Evolutionary conservation across 2,888 invertebrate species (phyloP).

Genomic region (Gandaritis pyraliata): DNA sequence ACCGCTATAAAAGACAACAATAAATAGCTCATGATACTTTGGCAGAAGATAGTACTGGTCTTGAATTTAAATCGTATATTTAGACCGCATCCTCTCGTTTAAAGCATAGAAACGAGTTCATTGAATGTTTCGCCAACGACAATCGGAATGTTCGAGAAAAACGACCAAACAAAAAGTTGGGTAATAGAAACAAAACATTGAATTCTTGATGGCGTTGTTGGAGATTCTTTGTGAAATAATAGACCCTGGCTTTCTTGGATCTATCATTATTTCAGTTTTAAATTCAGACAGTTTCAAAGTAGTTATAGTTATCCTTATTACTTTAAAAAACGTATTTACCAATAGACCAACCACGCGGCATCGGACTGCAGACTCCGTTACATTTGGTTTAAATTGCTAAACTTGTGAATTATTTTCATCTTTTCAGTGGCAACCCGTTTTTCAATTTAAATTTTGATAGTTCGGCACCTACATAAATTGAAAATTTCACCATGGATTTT

Average conservation of each 20-base stretch:
- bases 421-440: conserved; percentile 60
- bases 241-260: conserved; percentile 28
- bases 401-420: conserved; percentile 78
- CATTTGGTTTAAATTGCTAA: conserved; percentile 78
- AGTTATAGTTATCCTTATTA: too few relatives aligned
- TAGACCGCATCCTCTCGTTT: conserved; percentile 73
- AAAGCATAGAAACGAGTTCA: conserved; percentile 79
- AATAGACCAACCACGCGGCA: conserved; percentile 44
- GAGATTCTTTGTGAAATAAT: conserved; percentile 43
- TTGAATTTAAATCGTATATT: conserved; percentile 81
- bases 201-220: conserved; percentile 53
- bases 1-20: conserved; percentile 64
- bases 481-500: conserved; percentile 80
- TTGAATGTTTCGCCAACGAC: conserved; percentile 74
- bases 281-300: too few relatives aligned
- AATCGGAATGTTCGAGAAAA: conserved; percentile 72
- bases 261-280: too few relatives aligned
- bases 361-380: conserved; percentile 68
- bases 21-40: conserved; percentile 70
- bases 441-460: too few relatives aligned
- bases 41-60: conserved; percentile 67
- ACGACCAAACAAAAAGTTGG: conserved; percentile 67
- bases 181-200: conserved; percentile 71
- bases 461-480: conserved; percentile 81
- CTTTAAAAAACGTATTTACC: too few relatives aligned